Evolutionary conservation across 2,888 invertebrate genomes (phyloP).

Genomic region (Phania funesta): DNA sequence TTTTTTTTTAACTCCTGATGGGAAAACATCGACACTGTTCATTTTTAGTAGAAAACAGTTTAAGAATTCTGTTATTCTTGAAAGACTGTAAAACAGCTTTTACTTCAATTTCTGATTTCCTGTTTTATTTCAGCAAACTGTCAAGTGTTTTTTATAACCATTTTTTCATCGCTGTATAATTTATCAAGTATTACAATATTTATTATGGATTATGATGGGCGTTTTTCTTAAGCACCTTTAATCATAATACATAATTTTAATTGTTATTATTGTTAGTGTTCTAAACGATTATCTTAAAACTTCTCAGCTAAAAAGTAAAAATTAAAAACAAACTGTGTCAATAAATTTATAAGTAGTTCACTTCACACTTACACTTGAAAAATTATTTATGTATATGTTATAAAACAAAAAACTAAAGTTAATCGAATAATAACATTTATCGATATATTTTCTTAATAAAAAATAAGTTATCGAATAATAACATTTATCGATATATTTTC

Average conservation of each 20-base stretch:
- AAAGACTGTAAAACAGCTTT: too few species aligned
- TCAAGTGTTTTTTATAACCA: neutral
- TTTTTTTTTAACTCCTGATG: too few species aligned
- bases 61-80: too few species aligned
- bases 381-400: neutral
- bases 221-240: neutral
- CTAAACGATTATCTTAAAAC: constrained; percentile 21
- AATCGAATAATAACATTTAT: neutral
- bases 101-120: too few species aligned
- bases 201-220: constrained; percentile 7
- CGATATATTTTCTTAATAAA: too few species aligned
- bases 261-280: constrained; percentile 23
- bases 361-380: neutral
- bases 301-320: neutral
- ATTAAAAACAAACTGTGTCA: neutral
- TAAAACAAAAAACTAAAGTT: neutral
- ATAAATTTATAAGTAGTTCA: constrained; percentile 4
- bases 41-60: too few species aligned
- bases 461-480: neutral
- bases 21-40: too few species aligned
- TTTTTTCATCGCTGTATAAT: neutral
- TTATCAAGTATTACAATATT: neutral
- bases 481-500: neutral
- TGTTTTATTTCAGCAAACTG: neutral
- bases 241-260: constrained; percentile 36